Evolutionary conservation across 2,113 vertebrate genomes (phyloP), one percentile per base, ranked within the genome.

Genomic region (Odontesthes bonariensis): DNA sequence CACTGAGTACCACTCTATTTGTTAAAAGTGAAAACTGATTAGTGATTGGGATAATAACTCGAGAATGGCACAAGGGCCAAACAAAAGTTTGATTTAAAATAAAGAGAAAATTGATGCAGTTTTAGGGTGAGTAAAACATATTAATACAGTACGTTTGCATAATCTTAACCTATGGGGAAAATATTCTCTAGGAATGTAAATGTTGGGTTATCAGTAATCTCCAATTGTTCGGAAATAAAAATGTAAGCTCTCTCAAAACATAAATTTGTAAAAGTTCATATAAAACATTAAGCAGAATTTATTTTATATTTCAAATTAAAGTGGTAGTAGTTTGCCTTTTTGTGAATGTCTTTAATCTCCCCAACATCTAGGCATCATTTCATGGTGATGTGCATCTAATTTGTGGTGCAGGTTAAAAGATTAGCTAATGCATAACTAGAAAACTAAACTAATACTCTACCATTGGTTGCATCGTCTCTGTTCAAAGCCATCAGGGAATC

Each of bases 401-500:
- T 38, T 78, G 52, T 71, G 60, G 64, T 88, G 78, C 70, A 69
- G 65, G 75, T 87, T 87, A 86, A 84, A 76, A 58, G 76, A 79
- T 89, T 79, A 73, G 63, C 71, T 75, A 40, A 81, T 79, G 69
- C 55, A 81, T 79, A 71, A 79, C 69, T 86, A 22, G 47, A 88
- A 27, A 88, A 84, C 78, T 82, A 75, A 87, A 90, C 77, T 89
- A 89, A 94, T 94, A 94, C 93, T 91, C 89, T 94, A 94, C 93
- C 92, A 90, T 93, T 91, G 83, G 91, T 75, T 85, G 90, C 89
- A 92, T 93, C 92, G 75, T 93, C 92, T 92, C 91, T 91, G 92
- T 90, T 93, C 92, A 94, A 86, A 92, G 92, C 88, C 93, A 93
- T 81, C 92, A 92, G 55, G 88, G 91, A 93, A 81, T 92, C 92